phyloP scores from a whole-genome alignment of 2,113 vertebrate genomes.

The Agelaius tricolor region DNA sequence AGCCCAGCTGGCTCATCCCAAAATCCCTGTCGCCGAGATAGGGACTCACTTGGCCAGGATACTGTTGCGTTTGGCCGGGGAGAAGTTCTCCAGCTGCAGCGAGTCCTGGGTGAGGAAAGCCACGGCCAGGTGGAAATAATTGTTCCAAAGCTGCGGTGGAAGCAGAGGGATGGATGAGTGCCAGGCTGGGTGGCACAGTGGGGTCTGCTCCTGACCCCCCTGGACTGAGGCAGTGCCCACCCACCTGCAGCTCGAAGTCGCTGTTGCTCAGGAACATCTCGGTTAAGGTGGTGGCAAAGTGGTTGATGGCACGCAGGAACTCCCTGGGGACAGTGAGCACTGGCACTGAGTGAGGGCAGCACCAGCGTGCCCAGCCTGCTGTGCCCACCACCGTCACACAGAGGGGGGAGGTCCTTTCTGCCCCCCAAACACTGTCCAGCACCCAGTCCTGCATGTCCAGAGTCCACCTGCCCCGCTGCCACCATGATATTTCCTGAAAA shows the following conservation, averaged over 20 bases:
- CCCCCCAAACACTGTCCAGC: neutral
- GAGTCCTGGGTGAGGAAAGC: conserved; percentile 71
- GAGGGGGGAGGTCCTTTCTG: rapidly evolving
- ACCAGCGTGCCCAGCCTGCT: neutral
- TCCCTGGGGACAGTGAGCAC: neutral
- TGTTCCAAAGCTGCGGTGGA: conserved; percentile 55
- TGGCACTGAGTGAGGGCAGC: neutral
- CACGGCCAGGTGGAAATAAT: conserved; percentile 66
- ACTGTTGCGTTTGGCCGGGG: conserved; percentile 29
- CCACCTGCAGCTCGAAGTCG: conserved; percentile 68
- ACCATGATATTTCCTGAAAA: no score
- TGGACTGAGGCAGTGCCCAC: rapidly evolving
- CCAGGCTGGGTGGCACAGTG: neutral
- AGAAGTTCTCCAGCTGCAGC: conserved; percentile 71
- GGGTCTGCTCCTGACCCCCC: neutral
- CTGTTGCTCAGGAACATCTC: conserved; percentile 49
- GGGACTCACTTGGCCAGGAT: conserved; percentile 58
- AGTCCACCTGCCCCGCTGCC: neutral
- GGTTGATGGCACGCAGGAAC: conserved; percentile 62
- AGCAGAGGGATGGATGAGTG: neutral
- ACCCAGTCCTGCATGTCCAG: neutral
- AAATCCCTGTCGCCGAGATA: neutral
- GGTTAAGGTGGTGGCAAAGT: neutral
- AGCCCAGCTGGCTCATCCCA: neutral
- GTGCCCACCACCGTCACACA: neutral